Percentiles rank a stretch among this genome's conserved stretches.
These are phyloP conservation scores for Phyto melanocephala DNA, from an alignment of 2,888 invertebrate species.

Conservation along the genomic window DNA sequence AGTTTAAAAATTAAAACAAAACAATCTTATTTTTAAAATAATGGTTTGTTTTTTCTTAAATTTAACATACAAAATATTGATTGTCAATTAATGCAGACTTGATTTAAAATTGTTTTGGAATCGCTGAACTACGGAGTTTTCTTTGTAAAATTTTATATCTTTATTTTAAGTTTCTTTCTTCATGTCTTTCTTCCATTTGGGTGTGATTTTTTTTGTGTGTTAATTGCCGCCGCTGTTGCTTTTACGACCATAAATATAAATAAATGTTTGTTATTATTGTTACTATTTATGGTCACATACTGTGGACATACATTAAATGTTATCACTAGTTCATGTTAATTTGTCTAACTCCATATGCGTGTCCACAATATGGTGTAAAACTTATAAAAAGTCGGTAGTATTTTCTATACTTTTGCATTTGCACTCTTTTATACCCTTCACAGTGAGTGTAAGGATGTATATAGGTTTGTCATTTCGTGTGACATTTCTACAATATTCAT, in stretches of 20 bases:
- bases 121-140: neutral
- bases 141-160: neutral
- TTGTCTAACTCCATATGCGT: neutral
- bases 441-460: too few relatives aligned
- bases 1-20: too few relatives aligned
- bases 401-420: too few relatives aligned
- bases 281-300: slow-evolving; percentile 17
- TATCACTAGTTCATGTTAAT: slow-evolving; percentile 9
- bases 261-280: slow-evolving; percentile 16
- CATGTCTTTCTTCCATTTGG: neutral
- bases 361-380: neutral
- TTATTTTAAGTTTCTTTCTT: slow-evolving; percentile 6
- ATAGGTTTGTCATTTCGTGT: too few relatives aligned
- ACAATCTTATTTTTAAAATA: too few relatives aligned
- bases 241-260: slow-evolving; percentile 1
- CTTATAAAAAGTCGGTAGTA: neutral
- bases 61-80: too few relatives aligned
- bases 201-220: slow-evolving; percentile 31
- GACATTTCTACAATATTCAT: too few relatives aligned
- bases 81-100: too few relatives aligned
- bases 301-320: neutral
- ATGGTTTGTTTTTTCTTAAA: too few relatives aligned
- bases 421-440: too few relatives aligned
- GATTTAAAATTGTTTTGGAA: too few relatives aligned
- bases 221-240: slow-evolving; percentile 4